Evolutionary conservation across 2,797 vertebrate genomes (phyloP).

Genomic region (Miichthys miiuy): DNA sequence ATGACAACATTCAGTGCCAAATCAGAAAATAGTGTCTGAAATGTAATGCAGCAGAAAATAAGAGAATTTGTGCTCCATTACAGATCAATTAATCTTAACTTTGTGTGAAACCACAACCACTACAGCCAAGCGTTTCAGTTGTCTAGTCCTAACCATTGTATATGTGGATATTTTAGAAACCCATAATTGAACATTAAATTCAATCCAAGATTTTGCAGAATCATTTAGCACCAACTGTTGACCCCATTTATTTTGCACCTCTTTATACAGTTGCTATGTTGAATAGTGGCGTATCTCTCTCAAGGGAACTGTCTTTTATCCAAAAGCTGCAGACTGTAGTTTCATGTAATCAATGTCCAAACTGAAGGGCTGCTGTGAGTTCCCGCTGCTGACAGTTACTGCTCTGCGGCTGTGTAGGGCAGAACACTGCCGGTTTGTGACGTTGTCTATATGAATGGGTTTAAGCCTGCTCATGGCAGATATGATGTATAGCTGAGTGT

Average conservation of each 20-base stretch:
- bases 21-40: background rate
- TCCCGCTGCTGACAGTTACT: conserved; percentile 6
- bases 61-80: background rate
- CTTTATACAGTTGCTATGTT: background rate
- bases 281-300: background rate
- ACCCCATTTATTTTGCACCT: background rate
- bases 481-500: conserved; percentile 57
- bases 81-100: background rate
- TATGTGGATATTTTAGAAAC: background rate
- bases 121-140: background rate
- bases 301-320: background rate
- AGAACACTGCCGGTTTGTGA: conserved; percentile 6
- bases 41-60: background rate
- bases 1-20: background rate
- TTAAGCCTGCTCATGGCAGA: conserved; percentile 59
- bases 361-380: conserved; percentile 9
- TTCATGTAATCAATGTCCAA: conserved; percentile 14
- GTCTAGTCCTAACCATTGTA: background rate
- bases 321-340: background rate
- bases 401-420: conserved; percentile 11
- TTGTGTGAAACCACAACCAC: background rate
- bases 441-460: conserved; percentile 41
- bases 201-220: background rate
- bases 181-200: background rate
- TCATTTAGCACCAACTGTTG: background rate